Conservation (phyloP, 2,888 invertebrate species). For the Callosobruchus maculatus region DNA sequence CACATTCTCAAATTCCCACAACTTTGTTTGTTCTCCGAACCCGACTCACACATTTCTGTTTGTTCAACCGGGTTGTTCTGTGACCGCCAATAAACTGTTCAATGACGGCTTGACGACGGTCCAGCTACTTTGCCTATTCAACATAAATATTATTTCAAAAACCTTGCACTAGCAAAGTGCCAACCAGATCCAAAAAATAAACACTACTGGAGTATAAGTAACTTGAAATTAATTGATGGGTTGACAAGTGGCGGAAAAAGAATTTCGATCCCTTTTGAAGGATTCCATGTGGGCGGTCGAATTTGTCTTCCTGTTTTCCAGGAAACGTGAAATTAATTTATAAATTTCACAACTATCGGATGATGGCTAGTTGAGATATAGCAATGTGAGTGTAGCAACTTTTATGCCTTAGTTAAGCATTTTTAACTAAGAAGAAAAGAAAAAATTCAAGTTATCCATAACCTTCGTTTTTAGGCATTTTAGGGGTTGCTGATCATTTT, state of each 20-base stretch:
- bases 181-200: neutral
- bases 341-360: too few relatives aligned
- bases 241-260: neutral
- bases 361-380: too few relatives aligned
- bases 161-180: constrained; percentile 8
- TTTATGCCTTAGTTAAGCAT: too few relatives aligned
- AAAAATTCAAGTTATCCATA: too few relatives aligned
- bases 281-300: neutral
- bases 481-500: too few relatives aligned
- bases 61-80: neutral
- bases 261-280: neutral
- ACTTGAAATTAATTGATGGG: neutral
- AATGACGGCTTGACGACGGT: neutral
- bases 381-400: too few relatives aligned
- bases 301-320: neutral
- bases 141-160: constrained; percentile 19
- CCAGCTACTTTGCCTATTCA: constrained; percentile 5
- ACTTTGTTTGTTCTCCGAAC: neutral
- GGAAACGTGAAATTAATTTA: too few relatives aligned
- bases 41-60: neutral
- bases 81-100: neutral
- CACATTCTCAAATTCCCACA: neutral
- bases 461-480: too few relatives aligned
- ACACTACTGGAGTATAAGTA: neutral
- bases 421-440: too few relatives aligned